Evolutionary conservation across 2,888 invertebrate genomes (phyloP).

Genomic region (Blomia tropicalis): DNA sequence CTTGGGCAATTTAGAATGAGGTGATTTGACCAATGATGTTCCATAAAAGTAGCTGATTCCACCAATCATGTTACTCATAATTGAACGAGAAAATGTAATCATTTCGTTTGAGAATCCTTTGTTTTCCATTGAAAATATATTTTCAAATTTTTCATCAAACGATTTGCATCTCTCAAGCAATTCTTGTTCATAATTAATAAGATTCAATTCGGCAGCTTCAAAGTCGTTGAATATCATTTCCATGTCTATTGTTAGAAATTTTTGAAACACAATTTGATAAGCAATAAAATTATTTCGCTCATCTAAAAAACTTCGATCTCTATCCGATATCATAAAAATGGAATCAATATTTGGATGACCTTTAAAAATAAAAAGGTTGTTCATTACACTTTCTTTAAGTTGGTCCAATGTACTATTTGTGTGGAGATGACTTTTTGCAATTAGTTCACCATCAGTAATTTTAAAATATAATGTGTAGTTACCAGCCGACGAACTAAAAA

Average conservation of each 20-base stretch:
- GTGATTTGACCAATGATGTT: constrained; percentile 51
- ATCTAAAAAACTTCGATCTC: constrained; percentile 30
- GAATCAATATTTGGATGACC: constrained; percentile 32
- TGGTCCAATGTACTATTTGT: constrained; percentile 43
- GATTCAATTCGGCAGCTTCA: constrained; percentile 32
- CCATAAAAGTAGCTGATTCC: constrained; percentile 96
- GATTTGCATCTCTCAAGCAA: constrained; percentile 45
- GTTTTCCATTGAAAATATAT: constrained; percentile 52
- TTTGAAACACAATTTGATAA: constrained; percentile 47
- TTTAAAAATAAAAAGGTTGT: constrained; percentile 48
- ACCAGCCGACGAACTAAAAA: not conserved
- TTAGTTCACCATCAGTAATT: constrained; percentile 1
- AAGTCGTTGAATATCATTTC: constrained; percentile 48
- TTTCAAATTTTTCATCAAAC: constrained; percentile 65
- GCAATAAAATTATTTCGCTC: constrained; percentile 35
- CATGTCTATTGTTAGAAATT: constrained; percentile 67
- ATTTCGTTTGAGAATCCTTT: constrained; percentile 45
- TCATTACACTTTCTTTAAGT: constrained; percentile 57
- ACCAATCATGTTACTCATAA: constrained; percentile 82
- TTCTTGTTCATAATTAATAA: constrained; percentile 44
- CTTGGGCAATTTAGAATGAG: constrained; percentile 57
- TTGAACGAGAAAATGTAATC: constrained; percentile 61
- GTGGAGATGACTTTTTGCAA: constrained; percentile 12
- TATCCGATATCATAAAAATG: constrained; percentile 22
- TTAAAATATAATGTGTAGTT: not conserved